Base-by-base conservation (phyloP, 2,888 invertebrate species). In the Sphaerophoria rueppellii region DNA sequence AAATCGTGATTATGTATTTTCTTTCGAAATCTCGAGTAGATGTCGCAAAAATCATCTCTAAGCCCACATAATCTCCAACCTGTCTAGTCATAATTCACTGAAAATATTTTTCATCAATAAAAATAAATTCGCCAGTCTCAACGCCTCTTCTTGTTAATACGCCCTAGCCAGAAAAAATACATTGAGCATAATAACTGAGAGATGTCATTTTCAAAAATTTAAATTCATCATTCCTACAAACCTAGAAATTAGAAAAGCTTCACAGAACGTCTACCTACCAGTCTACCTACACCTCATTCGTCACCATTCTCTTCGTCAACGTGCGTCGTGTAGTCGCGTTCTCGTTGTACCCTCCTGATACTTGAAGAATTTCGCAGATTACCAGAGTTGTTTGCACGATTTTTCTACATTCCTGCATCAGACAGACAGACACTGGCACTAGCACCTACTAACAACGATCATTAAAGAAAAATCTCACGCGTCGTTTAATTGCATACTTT, bases 341-440 rank as follows among this genome's bases (percentile, higher is more conserved):
- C 11, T 55, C 43, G 76, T 65, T 40, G 70, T 40, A 48, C 70
- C 63, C 24, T 24, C 24, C 24, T 65, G 52, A 79, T 71, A 74
- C 55, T 48, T 57, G 32, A 79, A 67, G 75, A 75, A 60, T 67
- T 83, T 60, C 70, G 57, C 77, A 75, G 79, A 79, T 83, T 83
- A 75, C 75, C 65, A 71, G 74, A 83, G 83, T 61, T 50, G 75
- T 75, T 75, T 80, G 76, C 85, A 85, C 80, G 85, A 85, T 67
- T 85, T 80, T 85, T 81, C 80, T 80, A 85, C 85, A 85, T 85
- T 85, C 85, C 80, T 57, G 55, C n/a, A 48, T 61, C 72, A 24
- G 24, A 24, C 24, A 24, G 24, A 24, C 37, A 72, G 75, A 73
- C 67, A 32, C 70, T 54, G 40, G 43, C 48, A 67, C 16, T 71